Evolutionary conservation across 2,797 vertebrate genomes (phyloP).

Genomic region (Chromis chromis): DNA sequence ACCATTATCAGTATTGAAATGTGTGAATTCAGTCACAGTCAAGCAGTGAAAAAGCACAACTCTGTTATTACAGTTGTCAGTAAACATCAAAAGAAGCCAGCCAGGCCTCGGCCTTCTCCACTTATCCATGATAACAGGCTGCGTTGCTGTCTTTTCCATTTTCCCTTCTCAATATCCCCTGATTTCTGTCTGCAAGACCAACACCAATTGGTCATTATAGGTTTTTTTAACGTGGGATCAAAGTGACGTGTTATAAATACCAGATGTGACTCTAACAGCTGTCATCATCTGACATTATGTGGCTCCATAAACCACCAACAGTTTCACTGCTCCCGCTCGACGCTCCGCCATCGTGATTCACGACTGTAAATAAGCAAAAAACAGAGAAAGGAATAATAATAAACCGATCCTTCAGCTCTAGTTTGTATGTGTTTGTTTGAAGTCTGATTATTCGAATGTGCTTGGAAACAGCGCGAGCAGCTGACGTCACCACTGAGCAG

Average conservation of each 20-base stretch:
- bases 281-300: conserved; percentile 67
- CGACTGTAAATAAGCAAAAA: conserved; percentile 34
- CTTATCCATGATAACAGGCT: conserved; percentile 71
- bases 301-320: conserved; percentile 64
- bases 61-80: conserved; percentile 57
- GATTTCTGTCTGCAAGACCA: conserved; percentile 59
- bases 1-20: conserved; percentile 33
- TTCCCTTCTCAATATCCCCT: conserved; percentile 47
- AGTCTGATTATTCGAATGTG: conserved; percentile 47
- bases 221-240: conserved; percentile 62
- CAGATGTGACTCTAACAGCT: conserved; percentile 73
- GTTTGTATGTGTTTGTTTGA: conserved; percentile 52
- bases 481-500: conserved; percentile 67
- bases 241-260: conserved; percentile 71
- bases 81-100: conserved; percentile 52
- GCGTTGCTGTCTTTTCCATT: conserved; percentile 46
- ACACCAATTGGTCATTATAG: conserved; percentile 64
- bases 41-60: conserved; percentile 41
- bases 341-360: conserved; percentile 27
- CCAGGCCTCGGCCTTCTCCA: conserved; percentile 37
- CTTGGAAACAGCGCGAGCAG: conserved; percentile 54
- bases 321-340: conserved; percentile 51
- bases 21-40: conserved; percentile 46
- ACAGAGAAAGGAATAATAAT: conserved; percentile 14
- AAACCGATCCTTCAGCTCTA: conserved; percentile 32